Evolutionary conservation across 2,797 vertebrate genomes (phyloP), one percentile per base, ranked within the genome.

Genomic region (Avahi laniger): DNA sequence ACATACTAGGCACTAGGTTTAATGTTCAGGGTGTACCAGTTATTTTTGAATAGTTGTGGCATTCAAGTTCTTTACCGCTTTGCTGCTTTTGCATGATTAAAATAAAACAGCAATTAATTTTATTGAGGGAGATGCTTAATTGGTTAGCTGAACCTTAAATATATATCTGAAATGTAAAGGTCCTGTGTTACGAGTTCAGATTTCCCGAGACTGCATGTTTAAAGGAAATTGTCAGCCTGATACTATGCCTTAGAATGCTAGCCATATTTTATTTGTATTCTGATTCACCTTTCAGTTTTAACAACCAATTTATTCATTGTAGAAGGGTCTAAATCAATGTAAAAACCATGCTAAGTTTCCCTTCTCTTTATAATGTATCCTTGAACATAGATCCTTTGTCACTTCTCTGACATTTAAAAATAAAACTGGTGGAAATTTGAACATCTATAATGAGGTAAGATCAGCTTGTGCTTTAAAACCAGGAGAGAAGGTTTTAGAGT

Each of bases 391-490:
- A 65, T 73, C 73, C 69, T 83, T 91, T 79, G 33, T 69, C 35
- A 70, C 33, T 80, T 88, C 24, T 91, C 72, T 84, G 63, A 54
- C 65, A 67, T 41, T 91, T 73, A 84, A 84, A 94, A 95, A 67
- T 86, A 84, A 92, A 92, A 48, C 18, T 22, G 11, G 13, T 91
- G 22, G 30, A 41, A 81, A 4, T 92, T 84, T 89, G 61, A 91
- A 50, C 24, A 80, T 91, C 4, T 84, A 0, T 73, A 69, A 61
- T 79, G 89, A 83, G 26, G 57, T 63, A 81, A 91, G 65, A 93
- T 89, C 65, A 75, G 30, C 38, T 95, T 86, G 59, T 86, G 38
- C 46, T 90, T 92, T 63, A 92, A 86, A 92, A 83, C 35, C 41
- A 73, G 35, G 70, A 38, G 57, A 63, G 61, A 76, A 73, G 15